Evolutionary conservation across 1,140 invertebrate species (phyloP).

Genomic region (Drosophila saltans): DNA sequence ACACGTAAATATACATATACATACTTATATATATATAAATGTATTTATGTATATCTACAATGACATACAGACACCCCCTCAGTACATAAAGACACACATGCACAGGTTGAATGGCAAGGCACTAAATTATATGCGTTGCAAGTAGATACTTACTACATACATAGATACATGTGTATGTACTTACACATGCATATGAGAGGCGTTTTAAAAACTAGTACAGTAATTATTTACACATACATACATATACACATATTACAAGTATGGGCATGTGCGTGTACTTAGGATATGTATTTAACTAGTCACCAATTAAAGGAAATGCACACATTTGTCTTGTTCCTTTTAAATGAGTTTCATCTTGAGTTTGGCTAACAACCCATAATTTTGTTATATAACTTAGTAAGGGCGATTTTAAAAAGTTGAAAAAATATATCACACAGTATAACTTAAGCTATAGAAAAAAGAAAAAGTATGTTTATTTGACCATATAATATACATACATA

Average conservation of each 20-base stretch:
- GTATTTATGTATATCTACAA: not conserved
- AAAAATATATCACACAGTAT: too few species aligned
- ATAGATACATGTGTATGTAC: not conserved
- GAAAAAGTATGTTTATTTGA: too few species aligned
- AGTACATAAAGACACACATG: not conserved
- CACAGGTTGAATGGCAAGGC: slow-evolving; percentile 24
- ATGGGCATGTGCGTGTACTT: slow-evolving; percentile 45
- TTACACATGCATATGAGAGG: not conserved
- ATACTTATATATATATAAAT: slow-evolving; percentile 1
- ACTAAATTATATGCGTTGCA: slow-evolving; percentile 57
- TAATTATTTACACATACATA: slow-evolving; percentile 7
- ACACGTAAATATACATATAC: slow-evolving; percentile 3
- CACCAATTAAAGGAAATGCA: not conserved
- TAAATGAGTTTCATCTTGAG: not conserved
- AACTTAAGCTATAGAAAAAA: too few species aligned
- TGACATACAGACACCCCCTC: slow-evolving; percentile 12
- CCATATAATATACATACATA: too few species aligned
- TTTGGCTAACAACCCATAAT: not conserved
- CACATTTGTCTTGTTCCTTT: not conserved
- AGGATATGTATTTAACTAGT: slow-evolving; percentile 44
- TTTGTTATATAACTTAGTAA: not conserved
- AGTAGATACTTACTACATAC: slow-evolving; percentile 30
- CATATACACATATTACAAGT: slow-evolving; percentile 12
- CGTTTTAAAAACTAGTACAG: slow-evolving; percentile 18
- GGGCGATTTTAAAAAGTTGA: not conserved